Conservation (phyloP, 1,140 invertebrate genomes). For the Lycorma delicatula region DNA sequence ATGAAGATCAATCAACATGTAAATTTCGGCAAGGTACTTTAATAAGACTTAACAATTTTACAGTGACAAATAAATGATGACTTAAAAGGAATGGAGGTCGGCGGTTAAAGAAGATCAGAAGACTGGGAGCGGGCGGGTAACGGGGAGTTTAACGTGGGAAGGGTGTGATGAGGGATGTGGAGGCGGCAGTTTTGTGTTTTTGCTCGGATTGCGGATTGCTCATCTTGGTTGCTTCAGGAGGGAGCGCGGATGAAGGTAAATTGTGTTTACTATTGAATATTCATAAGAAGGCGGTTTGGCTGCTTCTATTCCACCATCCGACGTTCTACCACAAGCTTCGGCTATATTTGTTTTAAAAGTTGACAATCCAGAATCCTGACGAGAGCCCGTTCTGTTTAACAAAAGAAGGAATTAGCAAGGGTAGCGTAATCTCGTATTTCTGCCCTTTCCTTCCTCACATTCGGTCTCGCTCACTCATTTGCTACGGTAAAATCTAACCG, state of each 20-base stretch:
- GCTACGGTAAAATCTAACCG: no score
- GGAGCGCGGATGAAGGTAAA: constrained; percentile 7
- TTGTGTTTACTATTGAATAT: constrained; percentile 6
- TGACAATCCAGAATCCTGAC: background rate
- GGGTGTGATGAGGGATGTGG: no score
- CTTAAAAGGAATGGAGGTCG: background rate
- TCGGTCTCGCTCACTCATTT: background rate
- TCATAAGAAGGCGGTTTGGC: background rate
- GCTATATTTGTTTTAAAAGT: constrained; percentile 5
- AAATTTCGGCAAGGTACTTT: no score
- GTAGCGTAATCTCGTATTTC: background rate
- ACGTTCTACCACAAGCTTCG: background rate
- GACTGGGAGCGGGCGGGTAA: no score
- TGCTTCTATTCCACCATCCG: background rate
- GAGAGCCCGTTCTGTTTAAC: constrained; percentile 1
- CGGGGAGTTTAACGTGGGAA: no score
- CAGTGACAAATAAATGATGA: constrained; percentile 3
- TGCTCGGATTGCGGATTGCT: background rate
- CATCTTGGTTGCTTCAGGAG: constrained; percentile 2
- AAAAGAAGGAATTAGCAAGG: constrained; percentile 7
- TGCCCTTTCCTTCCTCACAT: background rate
- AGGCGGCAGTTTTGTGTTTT: constrained; percentile 1
- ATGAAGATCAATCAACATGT: no score
- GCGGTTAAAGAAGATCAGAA: no score
- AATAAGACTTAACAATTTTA: background rate